phyloP scores from a whole-genome alignment of 2,888 invertebrate species.

The Acholoe squamosa region DNA sequence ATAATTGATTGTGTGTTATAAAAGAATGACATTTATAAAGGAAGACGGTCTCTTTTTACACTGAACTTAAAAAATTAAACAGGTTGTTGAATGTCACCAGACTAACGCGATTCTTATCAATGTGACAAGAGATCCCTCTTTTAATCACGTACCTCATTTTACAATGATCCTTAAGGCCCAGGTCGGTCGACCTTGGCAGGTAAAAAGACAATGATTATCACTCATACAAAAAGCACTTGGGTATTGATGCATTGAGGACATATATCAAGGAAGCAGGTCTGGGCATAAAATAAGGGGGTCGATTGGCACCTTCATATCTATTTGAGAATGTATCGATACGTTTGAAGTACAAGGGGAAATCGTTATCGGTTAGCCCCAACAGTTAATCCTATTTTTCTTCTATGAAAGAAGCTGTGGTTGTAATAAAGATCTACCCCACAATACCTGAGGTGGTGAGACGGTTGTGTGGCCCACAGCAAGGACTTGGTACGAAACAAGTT shows the following conservation, averaged over 20 bases:
- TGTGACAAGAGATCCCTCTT: too few species aligned
- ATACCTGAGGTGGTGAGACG: too few species aligned
- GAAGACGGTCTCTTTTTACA: too few species aligned
- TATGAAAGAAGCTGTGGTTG: not conserved
- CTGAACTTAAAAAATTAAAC: too few species aligned
- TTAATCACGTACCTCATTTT: not conserved
- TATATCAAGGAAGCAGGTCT: not conserved
- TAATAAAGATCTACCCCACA: too few species aligned
- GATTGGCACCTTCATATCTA: not conserved
- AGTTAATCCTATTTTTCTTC: slow-evolving; percentile 4
- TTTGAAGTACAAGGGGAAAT: not conserved
- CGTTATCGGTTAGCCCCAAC: not conserved
- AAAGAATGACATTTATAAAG: too few species aligned
- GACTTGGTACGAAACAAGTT: too few species aligned
- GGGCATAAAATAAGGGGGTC: not conserved
- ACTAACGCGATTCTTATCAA: slow-evolving; percentile 17
- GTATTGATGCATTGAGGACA: not conserved
- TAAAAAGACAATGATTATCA: not conserved
- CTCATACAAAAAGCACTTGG: not conserved
- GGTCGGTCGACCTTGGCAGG: not conserved
- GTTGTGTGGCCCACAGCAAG: too few species aligned
- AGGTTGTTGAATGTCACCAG: not conserved
- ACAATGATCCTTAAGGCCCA: not conserved
- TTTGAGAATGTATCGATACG: not conserved
- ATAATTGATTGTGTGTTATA: too few species aligned